Evolutionary conservation across 2,113 vertebrate genomes (phyloP).

Genomic region (Chrysochloris asiatica): DNA sequence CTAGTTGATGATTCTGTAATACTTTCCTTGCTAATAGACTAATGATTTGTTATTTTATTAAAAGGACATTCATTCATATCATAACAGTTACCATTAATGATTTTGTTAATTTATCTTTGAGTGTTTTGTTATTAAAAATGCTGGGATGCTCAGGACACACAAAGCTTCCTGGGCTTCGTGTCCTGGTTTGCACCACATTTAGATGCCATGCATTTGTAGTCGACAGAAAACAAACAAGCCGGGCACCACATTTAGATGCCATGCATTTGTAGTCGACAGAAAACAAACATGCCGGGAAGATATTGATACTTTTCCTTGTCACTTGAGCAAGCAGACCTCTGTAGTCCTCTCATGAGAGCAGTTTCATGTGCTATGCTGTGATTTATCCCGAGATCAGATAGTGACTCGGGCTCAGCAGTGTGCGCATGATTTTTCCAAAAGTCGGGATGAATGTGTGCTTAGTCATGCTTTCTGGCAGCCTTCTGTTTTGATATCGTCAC

Average conservation of each 20-base stretch:
- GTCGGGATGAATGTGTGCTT: too few relatives aligned
- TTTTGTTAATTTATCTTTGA: not conserved
- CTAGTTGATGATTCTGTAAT: not conserved
- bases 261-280: accelerated
- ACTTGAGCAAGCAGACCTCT: not conserved
- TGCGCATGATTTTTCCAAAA: not conserved
- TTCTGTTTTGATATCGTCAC: not conserved
- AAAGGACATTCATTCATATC: not conserved
- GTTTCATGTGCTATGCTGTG: too few relatives aligned
- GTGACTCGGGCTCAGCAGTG: not conserved
- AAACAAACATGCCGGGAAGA: accelerated
- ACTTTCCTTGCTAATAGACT: not conserved
- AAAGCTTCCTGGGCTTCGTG: not conserved
- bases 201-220: accelerated
- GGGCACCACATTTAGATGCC: too few relatives aligned
- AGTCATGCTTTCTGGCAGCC: not conserved
- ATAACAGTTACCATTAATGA: not conserved
- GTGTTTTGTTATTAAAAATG: not conserved
- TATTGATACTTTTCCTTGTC: not conserved
- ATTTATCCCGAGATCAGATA: not conserved
- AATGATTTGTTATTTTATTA: not conserved
- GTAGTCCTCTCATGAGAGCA: not conserved
- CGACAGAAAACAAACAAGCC: not conserved
- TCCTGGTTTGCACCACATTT: accelerated
- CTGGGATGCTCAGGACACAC: not conserved